Evolutionary conservation across 2,797 vertebrate genomes (phyloP).

Genomic region (Coranthus polyacanthus): DNA sequence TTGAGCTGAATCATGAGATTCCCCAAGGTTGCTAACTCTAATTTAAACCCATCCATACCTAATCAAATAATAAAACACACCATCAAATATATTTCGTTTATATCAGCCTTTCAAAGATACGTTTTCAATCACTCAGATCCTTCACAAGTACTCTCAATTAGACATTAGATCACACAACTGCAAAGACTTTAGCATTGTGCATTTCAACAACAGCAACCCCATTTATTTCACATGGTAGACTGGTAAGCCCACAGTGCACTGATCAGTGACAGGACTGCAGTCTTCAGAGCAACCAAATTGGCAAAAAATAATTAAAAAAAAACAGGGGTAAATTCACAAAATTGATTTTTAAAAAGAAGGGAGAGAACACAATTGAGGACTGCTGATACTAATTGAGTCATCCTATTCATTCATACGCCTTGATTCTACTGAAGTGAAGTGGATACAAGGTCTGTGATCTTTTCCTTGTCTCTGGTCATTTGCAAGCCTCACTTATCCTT

Average conservation of each 20-base stretch:
- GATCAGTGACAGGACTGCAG: not conserved
- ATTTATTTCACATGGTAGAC: no score
- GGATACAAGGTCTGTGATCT: slow-evolving; percentile 66
- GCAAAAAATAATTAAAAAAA: not conserved
- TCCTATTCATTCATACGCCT: slow-evolving; percentile 50
- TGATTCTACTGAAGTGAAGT: slow-evolving; percentile 51
- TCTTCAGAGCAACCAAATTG: slow-evolving; percentile 14
- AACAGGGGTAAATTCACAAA: slow-evolving; percentile 24
- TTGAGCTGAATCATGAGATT: no score
- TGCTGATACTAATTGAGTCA: slow-evolving; percentile 56
- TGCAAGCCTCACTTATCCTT: slow-evolving; percentile 69
- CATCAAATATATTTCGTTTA: not conserved
- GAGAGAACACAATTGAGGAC: slow-evolving; percentile 7
- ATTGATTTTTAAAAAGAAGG: slow-evolving; percentile 22
- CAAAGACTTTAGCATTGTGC: not conserved
- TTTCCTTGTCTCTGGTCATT: slow-evolving; percentile 64
- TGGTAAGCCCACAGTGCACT: not conserved
- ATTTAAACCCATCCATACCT: no score
- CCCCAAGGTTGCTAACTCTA: no score
- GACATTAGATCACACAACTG: slow-evolving; percentile 6
- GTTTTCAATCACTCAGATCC: slow-evolving; percentile 10
- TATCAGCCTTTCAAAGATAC: not conserved
- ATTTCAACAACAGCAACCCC: no score
- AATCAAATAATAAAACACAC: no score
- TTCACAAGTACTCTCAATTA: not conserved